Conservation (phyloP, 2,797 vertebrate species). For the Smutsia gigantea region DNA sequence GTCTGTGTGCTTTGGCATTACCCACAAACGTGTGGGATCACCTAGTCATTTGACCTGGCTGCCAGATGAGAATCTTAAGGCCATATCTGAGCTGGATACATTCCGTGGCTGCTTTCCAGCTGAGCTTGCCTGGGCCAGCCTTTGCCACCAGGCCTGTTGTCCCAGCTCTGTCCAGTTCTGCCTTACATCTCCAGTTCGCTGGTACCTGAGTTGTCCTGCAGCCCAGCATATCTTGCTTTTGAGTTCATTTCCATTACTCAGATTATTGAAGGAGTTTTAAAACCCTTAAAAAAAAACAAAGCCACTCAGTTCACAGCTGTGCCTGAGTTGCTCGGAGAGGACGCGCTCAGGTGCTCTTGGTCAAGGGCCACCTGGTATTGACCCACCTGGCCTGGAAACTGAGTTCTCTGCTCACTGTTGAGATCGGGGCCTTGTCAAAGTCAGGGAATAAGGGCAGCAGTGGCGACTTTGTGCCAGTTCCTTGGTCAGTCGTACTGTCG, state of each 20-base stretch:
- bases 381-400: background rate
- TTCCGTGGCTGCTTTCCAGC: background rate
- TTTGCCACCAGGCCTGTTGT: background rate
- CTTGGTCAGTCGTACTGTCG: background rate
- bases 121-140: background rate
- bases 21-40: background rate
- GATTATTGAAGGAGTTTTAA: background rate
- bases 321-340: background rate
- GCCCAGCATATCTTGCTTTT: background rate
- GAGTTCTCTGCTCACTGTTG: background rate
- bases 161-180: background rate
- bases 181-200: background rate
- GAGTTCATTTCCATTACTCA: background rate
- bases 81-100: background rate
- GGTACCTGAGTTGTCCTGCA: background rate
- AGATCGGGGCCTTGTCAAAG: background rate
- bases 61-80: background rate
- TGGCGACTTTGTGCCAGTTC: background rate
- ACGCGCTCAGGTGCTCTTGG: background rate
- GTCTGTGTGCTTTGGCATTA: background rate
- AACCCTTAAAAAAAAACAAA: background rate
- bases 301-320: background rate
- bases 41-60: background rate
- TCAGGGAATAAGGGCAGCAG: background rate
- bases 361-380: background rate